These are phyloP conservation scores for Kryptopterus vitreolus DNA, from an alignment of 2,797 vertebrate genomes.

Conservation along the genomic window DNA sequence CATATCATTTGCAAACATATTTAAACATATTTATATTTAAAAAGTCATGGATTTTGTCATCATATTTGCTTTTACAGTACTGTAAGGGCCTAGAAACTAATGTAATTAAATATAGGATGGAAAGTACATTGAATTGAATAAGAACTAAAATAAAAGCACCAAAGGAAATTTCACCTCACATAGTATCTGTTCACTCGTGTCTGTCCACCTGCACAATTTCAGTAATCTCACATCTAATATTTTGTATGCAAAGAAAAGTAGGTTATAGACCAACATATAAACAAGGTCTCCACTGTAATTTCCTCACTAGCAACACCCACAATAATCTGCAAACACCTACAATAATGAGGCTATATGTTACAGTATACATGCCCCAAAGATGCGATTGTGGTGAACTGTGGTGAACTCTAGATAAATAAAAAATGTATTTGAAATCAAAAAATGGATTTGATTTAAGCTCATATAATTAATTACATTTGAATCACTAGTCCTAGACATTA, in stretches of 20 bases:
- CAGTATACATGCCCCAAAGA: background rate
- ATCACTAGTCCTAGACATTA: background rate
- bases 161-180: background rate
- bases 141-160: background rate
- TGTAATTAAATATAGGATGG: background rate
- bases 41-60: background rate
- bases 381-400: background rate
- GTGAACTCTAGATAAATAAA: too few relatives aligned
- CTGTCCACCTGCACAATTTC: background rate
- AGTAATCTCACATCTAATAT: background rate
- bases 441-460: background rate
- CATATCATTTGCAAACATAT: background rate
- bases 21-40: too few relatives aligned
- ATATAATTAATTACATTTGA: background rate
- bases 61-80: background rate
- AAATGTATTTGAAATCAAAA: too few relatives aligned
- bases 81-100: background rate
- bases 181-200: background rate
- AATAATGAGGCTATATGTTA: background rate
- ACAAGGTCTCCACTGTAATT: background rate
- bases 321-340: background rate
- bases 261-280: background rate
- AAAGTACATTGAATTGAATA: background rate
- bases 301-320: background rate
- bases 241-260: background rate